A percentile compares a stretch with the other conserved stretches of the same genome.
phyloP scores from a whole-genome alignment of 2,113 vertebrate genomes.

The Crotalus helleri region DNA sequence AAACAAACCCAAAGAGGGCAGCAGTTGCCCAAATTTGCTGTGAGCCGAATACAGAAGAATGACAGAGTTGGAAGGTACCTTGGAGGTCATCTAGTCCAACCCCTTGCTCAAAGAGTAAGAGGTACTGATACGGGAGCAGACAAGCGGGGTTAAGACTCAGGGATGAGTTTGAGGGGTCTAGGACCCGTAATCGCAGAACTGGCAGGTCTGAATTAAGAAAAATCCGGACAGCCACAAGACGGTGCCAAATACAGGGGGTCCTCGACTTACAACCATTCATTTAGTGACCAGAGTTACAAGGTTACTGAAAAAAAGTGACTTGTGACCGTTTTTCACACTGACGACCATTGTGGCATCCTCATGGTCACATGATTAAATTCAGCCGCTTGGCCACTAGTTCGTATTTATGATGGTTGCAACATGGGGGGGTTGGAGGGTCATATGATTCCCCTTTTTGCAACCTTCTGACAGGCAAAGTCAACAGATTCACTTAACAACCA shows the following conservation, averaged over 20 bases:
- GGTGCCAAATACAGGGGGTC: background rate
- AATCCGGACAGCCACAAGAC: background rate
- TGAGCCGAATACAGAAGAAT: too few species aligned
- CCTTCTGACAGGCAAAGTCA: background rate
- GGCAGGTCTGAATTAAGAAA: background rate
- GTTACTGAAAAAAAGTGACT: background rate
- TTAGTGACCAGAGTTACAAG: background rate
- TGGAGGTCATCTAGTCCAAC: too few species aligned
- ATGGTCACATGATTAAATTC: background rate
- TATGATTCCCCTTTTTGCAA: background rate
- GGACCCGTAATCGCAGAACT: too few species aligned
- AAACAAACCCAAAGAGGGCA: slow-evolving; percentile 14
- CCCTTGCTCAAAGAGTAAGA: too few species aligned
- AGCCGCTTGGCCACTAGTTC: background rate
- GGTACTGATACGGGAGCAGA: too few species aligned
- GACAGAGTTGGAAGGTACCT: too few species aligned
- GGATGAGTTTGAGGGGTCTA: too few species aligned
- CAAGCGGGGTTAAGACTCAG: background rate
- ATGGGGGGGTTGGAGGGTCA: background rate
- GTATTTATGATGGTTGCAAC: background rate
- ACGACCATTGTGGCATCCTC: background rate
- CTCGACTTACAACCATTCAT: background rate
- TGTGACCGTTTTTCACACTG: background rate
- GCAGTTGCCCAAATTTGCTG: background rate
- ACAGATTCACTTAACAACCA: background rate